phyloP scores from a whole-genome alignment of 2,797 vertebrate genomes.

The Myotis myotis region DNA sequence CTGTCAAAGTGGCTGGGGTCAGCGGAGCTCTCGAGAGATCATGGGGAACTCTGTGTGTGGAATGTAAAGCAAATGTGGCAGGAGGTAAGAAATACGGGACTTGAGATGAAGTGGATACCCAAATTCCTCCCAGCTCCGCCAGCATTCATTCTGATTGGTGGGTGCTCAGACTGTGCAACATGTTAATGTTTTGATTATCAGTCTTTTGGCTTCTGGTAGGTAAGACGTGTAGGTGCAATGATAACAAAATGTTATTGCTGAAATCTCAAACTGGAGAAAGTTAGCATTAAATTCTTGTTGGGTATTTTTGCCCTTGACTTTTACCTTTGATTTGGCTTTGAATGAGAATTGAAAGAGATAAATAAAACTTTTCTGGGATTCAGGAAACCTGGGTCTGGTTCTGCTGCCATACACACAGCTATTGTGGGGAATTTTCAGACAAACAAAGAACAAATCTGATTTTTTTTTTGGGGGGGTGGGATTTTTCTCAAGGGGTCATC shows the following conservation, averaged over 20 bases:
- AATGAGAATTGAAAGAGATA: not conserved
- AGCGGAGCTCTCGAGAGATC: not conserved
- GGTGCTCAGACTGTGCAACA: not conserved
- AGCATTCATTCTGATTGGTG: not conserved
- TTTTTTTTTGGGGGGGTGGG: not conserved
- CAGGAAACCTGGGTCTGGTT: not conserved
- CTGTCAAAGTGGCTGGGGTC: not conserved
- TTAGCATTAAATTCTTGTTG: not conserved
- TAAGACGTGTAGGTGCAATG: not conserved
- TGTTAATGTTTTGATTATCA: not conserved
- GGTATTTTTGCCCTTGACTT: not conserved
- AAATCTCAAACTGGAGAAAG: not conserved
- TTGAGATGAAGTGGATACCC: not conserved
- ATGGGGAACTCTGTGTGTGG: not conserved
- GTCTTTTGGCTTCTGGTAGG: not conserved
- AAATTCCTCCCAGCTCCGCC: not conserved
- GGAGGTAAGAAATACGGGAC: too few relatives aligned
- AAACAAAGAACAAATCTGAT: not conserved
- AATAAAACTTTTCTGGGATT: not conserved
- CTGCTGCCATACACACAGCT: not conserved
- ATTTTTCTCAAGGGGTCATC: not conserved
- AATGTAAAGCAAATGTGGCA: not conserved
- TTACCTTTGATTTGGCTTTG: not conserved
- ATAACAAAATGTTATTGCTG: not conserved
- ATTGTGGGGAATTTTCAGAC: not conserved